Conservation (phyloP, 92 coral and sea anemone species). For the Pocillopora meandrina region DNA sequence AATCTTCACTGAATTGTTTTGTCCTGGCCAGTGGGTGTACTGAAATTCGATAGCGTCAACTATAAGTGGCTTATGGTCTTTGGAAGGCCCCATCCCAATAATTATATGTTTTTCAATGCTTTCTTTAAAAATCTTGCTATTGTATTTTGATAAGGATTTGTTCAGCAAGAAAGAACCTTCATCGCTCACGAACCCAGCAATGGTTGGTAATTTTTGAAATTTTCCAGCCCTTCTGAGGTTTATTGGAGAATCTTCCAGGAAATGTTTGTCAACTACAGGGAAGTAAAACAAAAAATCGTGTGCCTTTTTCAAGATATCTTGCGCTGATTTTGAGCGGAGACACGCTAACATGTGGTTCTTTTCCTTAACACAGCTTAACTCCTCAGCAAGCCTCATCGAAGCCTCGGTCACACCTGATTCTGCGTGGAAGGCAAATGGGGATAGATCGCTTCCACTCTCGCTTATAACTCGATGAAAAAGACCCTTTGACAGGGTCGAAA, state of each 20-base stretch:
- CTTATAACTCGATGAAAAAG: conserved; percentile 68
- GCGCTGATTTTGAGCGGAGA: conserved; percentile 31
- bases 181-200: conserved; percentile 73
- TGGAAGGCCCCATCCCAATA: not conserved
- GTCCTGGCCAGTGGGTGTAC: conserved; percentile 63
- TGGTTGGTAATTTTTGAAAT: conserved; percentile 64
- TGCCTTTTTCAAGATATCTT: conserved; percentile 1
- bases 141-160: conserved; percentile 5
- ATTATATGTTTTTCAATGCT: conserved; percentile 21
- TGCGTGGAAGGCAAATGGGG: conserved; percentile 59
- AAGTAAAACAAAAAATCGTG: not conserved
- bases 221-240: conserved; percentile 63
- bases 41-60: conserved; percentile 68
- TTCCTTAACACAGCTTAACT: conserved; percentile 32
- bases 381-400: conserved; percentile 39
- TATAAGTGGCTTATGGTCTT: conserved; percentile 19
- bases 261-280: conserved; percentile 58
- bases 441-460: conserved; percentile 72
- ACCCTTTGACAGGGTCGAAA: conserved; percentile 59
- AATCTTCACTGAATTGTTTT: conserved; percentile 25
- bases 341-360: conserved; percentile 45
- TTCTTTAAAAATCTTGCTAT: conserved; percentile 3
- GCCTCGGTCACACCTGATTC: conserved; percentile 30
- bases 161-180: conserved; percentile 67
- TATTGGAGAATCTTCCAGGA: conserved; percentile 64